Evolutionary conservation across 2,888 invertebrate species (phyloP), one percentile per base, ranked within the genome.

Genomic region (Alviniconcha strummeri): DNA sequence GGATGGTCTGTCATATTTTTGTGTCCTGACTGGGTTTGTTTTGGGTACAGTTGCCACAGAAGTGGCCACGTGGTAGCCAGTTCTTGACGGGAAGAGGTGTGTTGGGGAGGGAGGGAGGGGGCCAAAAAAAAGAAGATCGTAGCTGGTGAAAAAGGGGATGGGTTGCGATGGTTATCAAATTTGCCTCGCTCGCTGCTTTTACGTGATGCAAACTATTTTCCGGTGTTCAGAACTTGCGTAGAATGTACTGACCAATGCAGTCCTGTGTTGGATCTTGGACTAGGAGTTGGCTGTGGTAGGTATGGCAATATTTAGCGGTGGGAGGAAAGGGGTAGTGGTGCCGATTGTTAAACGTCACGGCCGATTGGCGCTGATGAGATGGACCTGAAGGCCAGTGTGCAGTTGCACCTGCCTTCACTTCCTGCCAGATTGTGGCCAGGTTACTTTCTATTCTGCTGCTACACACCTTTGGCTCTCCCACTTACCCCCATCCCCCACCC

Each of bases 21-120:
- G 64, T 7, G 9, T 5, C 4, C 11, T 56, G n/a, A 17, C 8
- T 11, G 54, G 54, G 56, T 77, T 82, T 67, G 69, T 77, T 55
- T 77, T 52, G 54, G 69, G 54, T 69, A 13, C 55, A 76, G 76
- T 82, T 69, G 67, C 69, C 76, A 54, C 54, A 77, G 69, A 82
- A 77, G 67, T 82, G 82, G 82, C 82, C 82, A 82, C 82, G 82
- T 82, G 82, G 82, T 82, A 69, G 72, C 69, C 52, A n/a, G 55
- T 11, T n/a, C 8, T 69, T 55, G 69, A 79, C 77, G 67, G 82
- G 82, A 82, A 77, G 67, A 79, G 69, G 82, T 77, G 82, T 76
- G 82, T 57, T n/a, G n/a, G 57, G 74, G 52, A 52, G 9, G 57
- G 69, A 72, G 81, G 81, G 60, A 52, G 36, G 52, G 69, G 64